A percentile compares a stretch with the other conserved stretches of the same genome.
Evolutionary conservation across 2,888 invertebrate species (phyloP).

Genomic region (Melinopterus prodromus): DNA sequence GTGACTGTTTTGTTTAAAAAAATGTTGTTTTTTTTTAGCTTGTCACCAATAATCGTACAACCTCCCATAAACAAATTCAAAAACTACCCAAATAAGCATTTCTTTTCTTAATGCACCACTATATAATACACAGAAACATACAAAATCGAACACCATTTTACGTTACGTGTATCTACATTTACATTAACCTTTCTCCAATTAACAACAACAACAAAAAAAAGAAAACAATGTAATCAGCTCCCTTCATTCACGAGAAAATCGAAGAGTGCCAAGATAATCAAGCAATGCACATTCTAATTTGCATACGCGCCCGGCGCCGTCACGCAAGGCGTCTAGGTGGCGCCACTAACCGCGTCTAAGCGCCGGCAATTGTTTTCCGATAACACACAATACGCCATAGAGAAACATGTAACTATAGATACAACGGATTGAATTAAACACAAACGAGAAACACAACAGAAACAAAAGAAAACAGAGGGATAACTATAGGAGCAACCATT

Average conservation of each 20-base stretch:
- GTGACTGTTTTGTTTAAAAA: too few species aligned
- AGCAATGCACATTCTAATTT: slow-evolving; percentile 4
- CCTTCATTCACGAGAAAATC: neutral
- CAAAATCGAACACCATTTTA: too few species aligned
- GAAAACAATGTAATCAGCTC: neutral
- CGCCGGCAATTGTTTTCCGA: neutral
- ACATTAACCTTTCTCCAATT: neutral
- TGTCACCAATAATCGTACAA: too few species aligned
- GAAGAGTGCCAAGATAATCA: neutral
- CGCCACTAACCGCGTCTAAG: neutral
- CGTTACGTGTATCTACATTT: too few species aligned
- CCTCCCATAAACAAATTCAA: too few species aligned
- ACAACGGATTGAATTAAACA: neutral
- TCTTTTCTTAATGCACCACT: too few species aligned
- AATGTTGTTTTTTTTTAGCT: too few species aligned
- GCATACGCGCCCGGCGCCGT: neutral
- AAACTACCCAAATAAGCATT: too few species aligned
- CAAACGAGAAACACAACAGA: neutral
- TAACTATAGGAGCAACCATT: slow-evolving; percentile 1
- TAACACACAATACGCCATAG: neutral
- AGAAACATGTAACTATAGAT: neutral
- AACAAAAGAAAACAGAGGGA: neutral
- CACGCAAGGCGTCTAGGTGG: neutral
- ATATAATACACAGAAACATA: too few species aligned
- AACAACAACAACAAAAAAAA: neutral